Percentiles rank a stretch among this genome's conserved stretches.
These are phyloP conservation scores for Parapristionchus giblindavisi DNA, from an alignment of 2,888 invertebrate genomes.

Conservation along the genomic window DNA sequence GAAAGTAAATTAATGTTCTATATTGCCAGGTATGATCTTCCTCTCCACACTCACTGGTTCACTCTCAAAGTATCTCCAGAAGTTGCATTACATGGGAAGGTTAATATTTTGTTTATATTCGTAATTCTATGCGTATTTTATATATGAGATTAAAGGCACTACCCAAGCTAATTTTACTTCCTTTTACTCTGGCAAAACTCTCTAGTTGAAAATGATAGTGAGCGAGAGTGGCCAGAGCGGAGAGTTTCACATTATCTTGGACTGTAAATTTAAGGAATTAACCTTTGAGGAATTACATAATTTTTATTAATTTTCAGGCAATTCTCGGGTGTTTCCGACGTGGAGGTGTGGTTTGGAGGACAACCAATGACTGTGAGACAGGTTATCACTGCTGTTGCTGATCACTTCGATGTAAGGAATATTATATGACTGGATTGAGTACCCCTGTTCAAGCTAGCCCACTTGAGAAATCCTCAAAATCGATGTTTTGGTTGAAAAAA, in stretches of 20 bases:
- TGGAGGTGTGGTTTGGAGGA: conserved; percentile 62
- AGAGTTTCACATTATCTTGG: neutral
- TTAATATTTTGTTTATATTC: neutral
- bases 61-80: conserved; percentile 50
- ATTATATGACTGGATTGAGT: neutral
- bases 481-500: neutral
- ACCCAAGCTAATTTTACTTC: no score
- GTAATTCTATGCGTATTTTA: neutral
- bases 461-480: no score
- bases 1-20: neutral
- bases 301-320: conserved; percentile 38
- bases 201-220: neutral
- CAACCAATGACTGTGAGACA: conserved; percentile 56
- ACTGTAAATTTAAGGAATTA: no score
- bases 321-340: conserved; percentile 51
- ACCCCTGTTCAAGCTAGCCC: conserved; percentile 33
- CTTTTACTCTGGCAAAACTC: no score
- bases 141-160: no score
- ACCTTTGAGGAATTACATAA: neutral
- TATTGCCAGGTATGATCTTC: conserved; percentile 51
- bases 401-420: conserved; percentile 51
- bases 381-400: conserved; percentile 52
- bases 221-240: neutral
- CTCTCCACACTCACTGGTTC: conserved; percentile 56
- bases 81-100: conserved; percentile 49